Evolutionary conservation across 2,797 vertebrate genomes (phyloP).

Genomic region (Clarias platycephalus): DNA sequence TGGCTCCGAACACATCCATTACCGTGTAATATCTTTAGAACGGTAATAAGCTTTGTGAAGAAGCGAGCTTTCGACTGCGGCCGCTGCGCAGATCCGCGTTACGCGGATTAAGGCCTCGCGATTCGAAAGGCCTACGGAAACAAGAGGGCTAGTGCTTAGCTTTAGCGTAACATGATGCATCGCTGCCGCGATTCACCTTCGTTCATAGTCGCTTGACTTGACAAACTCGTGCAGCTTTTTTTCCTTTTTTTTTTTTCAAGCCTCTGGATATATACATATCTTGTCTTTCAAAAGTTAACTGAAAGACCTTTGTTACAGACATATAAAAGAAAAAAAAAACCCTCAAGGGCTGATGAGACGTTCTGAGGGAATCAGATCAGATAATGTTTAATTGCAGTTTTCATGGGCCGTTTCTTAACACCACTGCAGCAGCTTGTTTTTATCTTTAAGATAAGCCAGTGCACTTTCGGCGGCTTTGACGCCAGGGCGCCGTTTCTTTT

Average conservation of each 20-base stretch:
- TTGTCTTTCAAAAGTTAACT: slow-evolving; percentile 44
- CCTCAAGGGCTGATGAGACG: slow-evolving; percentile 20
- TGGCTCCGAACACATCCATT: slow-evolving; percentile 51
- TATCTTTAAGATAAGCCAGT: slow-evolving; percentile 71
- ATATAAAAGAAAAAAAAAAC: slow-evolving; percentile 12
- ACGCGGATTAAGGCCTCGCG: slow-evolving; percentile 14
- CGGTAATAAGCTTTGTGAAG: slow-evolving; percentile 42
- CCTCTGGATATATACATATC: background rate
- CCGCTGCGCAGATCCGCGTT: background rate
- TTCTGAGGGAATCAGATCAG: slow-evolving; percentile 67
- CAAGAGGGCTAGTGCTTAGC: background rate
- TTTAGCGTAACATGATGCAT: background rate
- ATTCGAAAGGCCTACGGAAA: background rate
- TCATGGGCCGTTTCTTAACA: slow-evolving; percentile 72
- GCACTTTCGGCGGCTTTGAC: slow-evolving; percentile 65
- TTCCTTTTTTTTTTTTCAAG: background rate
- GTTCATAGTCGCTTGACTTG: background rate
- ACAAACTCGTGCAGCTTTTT: background rate
- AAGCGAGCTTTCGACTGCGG: slow-evolving; percentile 23
- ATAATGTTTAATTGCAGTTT: slow-evolving; percentile 77
- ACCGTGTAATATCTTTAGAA: slow-evolving; percentile 54
- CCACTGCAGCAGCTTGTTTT: slow-evolving; percentile 70
- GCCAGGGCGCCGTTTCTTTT: slow-evolving; percentile 54
- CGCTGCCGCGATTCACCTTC: background rate
- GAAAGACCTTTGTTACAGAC: slow-evolving; percentile 48